phyloP scores from a whole-genome alignment of 2,797 vertebrate genomes.

The Gallirallus australis region DNA sequence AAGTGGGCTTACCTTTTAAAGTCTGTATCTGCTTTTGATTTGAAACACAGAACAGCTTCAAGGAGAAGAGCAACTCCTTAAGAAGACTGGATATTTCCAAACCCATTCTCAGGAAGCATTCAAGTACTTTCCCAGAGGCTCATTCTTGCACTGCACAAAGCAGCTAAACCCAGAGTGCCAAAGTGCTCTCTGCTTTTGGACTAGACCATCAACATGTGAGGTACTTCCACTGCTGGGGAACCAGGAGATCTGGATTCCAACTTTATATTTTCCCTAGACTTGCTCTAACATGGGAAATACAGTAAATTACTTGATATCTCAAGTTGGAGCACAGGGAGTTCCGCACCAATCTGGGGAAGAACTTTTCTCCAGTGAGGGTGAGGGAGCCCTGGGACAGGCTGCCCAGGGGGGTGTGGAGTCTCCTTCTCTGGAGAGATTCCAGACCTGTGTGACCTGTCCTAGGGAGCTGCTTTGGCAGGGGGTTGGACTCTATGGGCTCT shows the following conservation, averaged over 20 bases:
- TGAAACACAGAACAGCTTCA: background rate
- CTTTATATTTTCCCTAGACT: background rate
- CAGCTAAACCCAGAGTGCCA: rapidly evolving
- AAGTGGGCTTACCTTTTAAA: background rate
- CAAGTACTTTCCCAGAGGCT: background rate
- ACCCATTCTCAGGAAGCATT: background rate
- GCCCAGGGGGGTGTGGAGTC: too few relatives aligned
- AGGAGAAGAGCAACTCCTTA: background rate
- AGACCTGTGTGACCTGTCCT: too few relatives aligned
- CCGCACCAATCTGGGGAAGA: too few relatives aligned
- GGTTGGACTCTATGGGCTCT: too few relatives aligned
- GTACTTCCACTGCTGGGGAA: background rate
- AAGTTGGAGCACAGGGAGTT: too few relatives aligned
- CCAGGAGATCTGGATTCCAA: background rate
- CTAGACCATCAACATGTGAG: background rate
- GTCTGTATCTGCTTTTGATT: background rate
- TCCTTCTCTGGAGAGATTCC: too few relatives aligned
- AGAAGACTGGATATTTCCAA: background rate
- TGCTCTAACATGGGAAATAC: background rate
- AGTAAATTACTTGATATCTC: background rate
- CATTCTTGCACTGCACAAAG: background rate
- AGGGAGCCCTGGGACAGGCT: too few relatives aligned
- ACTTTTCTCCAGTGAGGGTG: too few relatives aligned
- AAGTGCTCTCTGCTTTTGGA: background rate
- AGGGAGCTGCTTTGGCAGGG: too few relatives aligned